These are phyloP conservation scores for Chaetodon trifascialis DNA, from an alignment of 2,113 vertebrate genomes.

Conservation along the genomic window DNA sequence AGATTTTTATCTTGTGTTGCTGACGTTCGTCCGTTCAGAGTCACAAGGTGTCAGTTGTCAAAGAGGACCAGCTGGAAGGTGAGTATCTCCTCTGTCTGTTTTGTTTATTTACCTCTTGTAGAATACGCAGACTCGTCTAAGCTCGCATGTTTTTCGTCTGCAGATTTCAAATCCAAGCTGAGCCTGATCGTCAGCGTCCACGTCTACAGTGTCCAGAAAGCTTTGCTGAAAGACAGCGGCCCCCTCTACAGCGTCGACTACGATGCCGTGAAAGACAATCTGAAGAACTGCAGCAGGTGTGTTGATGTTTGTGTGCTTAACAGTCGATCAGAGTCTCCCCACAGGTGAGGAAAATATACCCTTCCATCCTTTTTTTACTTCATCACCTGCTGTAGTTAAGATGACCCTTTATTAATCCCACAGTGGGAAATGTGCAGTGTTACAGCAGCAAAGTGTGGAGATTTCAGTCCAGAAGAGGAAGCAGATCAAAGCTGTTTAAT, in stretches of 20 bases:
- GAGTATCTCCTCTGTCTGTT: slow-evolving; percentile 22
- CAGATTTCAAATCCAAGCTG: slow-evolving; percentile 92
- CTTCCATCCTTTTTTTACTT: not conserved
- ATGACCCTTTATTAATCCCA: no score
- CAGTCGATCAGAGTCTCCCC: no score
- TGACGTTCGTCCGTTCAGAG: slow-evolving; percentile 84
- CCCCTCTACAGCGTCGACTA: slow-evolving; percentile 96
- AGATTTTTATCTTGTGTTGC: not conserved
- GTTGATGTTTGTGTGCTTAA: not conserved
- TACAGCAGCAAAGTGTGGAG: no score
- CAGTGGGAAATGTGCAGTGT: no score
- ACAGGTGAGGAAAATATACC: not conserved
- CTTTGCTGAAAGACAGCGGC: slow-evolving; percentile 92
- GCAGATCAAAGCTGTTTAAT: not conserved
- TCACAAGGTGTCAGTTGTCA: slow-evolving; percentile 96
- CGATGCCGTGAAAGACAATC: slow-evolving; percentile 92
- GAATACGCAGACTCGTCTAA: not conserved
- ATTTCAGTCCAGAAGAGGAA: not conserved
- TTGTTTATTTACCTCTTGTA: no score
- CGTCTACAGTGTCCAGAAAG: slow-evolving; percentile 96
- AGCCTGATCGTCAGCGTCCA: slow-evolving; percentile 89
- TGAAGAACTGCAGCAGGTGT: slow-evolving; percentile 93
- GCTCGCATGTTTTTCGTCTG: slow-evolving; percentile 21
- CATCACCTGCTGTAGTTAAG: not conserved
- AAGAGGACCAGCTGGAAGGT: slow-evolving; percentile 95